A percentile compares a stretch with the other conserved stretches of the same genome.
Conservation (phyloP, 2,113 vertebrate species). For the Phodopus roborovskii region DNA sequence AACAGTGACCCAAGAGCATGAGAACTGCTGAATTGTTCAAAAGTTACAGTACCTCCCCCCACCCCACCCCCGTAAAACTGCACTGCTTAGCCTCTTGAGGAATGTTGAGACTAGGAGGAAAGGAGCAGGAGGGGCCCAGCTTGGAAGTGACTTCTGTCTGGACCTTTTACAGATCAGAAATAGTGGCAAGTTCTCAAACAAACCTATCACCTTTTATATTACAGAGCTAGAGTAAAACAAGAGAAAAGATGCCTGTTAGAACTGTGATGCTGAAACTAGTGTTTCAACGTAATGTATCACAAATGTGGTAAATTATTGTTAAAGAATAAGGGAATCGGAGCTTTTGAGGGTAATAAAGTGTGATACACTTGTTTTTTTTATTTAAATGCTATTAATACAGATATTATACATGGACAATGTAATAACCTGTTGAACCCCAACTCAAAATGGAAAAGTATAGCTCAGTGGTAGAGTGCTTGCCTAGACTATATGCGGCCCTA, state of each 20-base stretch:
- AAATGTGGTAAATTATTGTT: background rate
- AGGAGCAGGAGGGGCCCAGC: background rate
- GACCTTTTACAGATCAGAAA: background rate
- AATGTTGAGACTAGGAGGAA: background rate
- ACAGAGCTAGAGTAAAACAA: background rate
- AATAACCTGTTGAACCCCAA: background rate
- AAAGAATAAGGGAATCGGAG: background rate
- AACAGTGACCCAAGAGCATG: background rate
- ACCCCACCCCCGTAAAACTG: background rate
- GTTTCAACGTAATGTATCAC: background rate
- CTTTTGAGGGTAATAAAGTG: background rate
- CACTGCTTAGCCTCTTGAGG: background rate
- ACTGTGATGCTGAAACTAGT: background rate
- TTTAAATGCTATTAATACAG: background rate
- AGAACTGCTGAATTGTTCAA: background rate
- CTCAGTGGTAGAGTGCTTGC: background rate
- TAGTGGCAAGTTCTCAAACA: background rate
- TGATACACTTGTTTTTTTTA: background rate
- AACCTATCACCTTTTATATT: background rate
- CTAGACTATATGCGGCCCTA: background rate
- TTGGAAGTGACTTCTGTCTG: background rate
- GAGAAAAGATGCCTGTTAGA: background rate
- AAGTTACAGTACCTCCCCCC: background rate
- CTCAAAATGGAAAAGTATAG: background rate
- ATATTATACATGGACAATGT: background rate